Base-by-base conservation (phyloP, 2,888 invertebrate species). In the Lasioglossum figueresi region DNA sequence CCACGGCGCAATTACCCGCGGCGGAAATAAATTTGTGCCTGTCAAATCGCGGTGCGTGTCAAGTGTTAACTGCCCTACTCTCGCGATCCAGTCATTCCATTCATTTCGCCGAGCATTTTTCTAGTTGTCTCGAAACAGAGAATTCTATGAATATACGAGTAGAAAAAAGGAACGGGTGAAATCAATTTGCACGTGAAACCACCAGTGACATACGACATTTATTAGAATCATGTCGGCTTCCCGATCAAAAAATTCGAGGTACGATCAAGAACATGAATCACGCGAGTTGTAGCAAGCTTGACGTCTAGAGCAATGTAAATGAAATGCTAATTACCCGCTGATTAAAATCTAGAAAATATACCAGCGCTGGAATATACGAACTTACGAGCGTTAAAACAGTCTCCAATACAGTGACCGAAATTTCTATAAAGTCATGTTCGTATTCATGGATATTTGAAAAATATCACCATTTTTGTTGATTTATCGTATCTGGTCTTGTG, bases 1-100 rank as follows among this genome's bases (percentile, higher is more conserved):
- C 40, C 79, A 66, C 79, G 43, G 70, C 43, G 70, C 81, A 81
- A 75, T 83, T 84, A 84, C 81, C 72, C 76, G 79, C 27, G 82
- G 78, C 82, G 78, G 68, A 79, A 84, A 83, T 86, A 87, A 85
- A 85, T 83, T 87, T 68, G 37, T 68, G 70, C 70, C 76, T 40
- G 68, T 76, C 56, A 43, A 81, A 73, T 73, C 79, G 48, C 43
- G 70, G 34, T n/a, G 27, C 68, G 66, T 63, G 77, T 66, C 63
- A 19, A 73, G 40, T 70, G 34, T 82, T 73, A 80, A 76, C 52
- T 27, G 43, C 0, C 10, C 37, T 4, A n/a, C 40, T 23, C 37
- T n/a, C 40, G 40, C 66, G 31, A 3, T 12, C 48, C 23, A 68
- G 34, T 19, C 12, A 31, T 34, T 52, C 23, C n/a, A n/a, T 56